These are phyloP conservation scores for Microplitis mediator DNA, from an alignment of 1,140 invertebrate species.

Conservation along the genomic window DNA sequence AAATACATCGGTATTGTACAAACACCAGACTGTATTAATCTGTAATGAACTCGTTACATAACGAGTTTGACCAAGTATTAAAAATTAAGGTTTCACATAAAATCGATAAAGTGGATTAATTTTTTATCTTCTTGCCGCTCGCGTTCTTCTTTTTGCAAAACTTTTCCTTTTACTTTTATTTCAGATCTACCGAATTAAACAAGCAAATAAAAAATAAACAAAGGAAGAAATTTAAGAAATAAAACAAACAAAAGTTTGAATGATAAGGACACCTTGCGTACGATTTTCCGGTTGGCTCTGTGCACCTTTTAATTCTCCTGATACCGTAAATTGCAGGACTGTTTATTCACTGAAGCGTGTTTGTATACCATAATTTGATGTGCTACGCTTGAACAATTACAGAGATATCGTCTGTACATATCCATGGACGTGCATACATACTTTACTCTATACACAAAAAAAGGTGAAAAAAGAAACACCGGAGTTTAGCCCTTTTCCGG, in stretches of 20 bases:
- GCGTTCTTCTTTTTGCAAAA: no score
- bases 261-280: not conserved
- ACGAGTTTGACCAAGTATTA: no score
- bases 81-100: no score
- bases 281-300: conserved; percentile 4
- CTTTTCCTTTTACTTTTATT: no score
- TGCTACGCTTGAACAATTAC: conserved; percentile 17
- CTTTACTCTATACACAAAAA: not conserved
- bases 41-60: no score
- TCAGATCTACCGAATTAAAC: no score
- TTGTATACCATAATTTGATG: conserved; percentile 16
- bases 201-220: not conserved
- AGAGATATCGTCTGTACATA: conserved; percentile 9
- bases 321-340: not conserved
- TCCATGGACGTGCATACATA: no score
- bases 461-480: conserved; percentile 19
- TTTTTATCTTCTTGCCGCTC: no score
- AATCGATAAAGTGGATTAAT: no score
- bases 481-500: not conserved
- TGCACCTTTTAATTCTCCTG: not conserved
- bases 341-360: not conserved
- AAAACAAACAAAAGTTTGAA: not conserved
- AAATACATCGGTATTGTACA: no score
- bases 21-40: no score
- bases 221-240: not conserved